Conservation (phyloP, 2,113 vertebrate genomes). For the Proterorhinus semilunaris region DNA sequence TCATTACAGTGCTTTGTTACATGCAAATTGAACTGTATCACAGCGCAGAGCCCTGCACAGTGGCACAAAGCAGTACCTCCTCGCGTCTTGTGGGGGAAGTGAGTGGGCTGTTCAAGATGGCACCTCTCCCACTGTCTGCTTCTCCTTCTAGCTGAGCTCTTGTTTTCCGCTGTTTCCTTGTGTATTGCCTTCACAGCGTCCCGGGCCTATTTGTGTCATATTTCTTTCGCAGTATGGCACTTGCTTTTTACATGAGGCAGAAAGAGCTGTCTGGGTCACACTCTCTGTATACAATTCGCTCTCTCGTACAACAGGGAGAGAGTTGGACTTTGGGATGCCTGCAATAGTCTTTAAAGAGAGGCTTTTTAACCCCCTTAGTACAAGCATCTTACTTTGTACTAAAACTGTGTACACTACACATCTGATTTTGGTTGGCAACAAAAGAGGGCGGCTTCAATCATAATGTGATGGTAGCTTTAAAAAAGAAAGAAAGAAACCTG, state of each 20-base stretch:
- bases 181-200: too few species aligned
- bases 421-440: too few species aligned
- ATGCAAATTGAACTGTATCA: constrained; percentile 7
- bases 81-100: constrained; percentile 11
- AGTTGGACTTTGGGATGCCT: background rate
- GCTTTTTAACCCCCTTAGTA: too few species aligned
- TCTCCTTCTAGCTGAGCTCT: constrained; percentile 5
- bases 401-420: too few species aligned
- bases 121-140: constrained; percentile 3
- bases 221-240: background rate
- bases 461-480: too few species aligned
- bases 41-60: background rate
- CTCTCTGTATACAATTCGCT: background rate
- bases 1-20: background rate
- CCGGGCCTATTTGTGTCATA: constrained; percentile 4
- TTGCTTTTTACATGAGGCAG: constrained; percentile 2
- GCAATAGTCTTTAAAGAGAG: background rate
- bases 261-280: background rate
- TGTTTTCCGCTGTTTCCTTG: constrained; percentile 1
- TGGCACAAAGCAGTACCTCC: background rate
- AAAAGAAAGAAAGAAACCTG: too few species aligned
- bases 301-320: background rate
- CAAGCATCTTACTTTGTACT: too few species aligned
- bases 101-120: constrained; percentile 30
- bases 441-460: too few species aligned